Evolutionary conservation across 2,888 invertebrate species (phyloP), one percentile per base, ranked within the genome.

Genomic region (Brenthis ino): DNA sequence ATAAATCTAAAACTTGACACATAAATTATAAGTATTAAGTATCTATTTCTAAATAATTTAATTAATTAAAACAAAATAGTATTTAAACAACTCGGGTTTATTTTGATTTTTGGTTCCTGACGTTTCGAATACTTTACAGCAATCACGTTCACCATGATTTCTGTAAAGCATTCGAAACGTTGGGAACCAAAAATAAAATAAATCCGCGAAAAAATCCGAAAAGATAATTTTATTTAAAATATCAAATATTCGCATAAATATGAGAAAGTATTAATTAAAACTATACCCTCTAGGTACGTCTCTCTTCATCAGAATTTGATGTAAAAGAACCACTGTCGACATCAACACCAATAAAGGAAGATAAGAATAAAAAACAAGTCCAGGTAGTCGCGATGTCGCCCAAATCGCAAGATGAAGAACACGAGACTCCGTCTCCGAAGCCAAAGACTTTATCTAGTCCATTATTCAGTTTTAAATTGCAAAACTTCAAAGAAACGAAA

Each of bases 371-470:
- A 74, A 72, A 80, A 72, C 84, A 80, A 58, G 90, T 80, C 60
- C 86, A 85, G 63, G 91, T 93, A 63, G 92, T 92, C 68, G 91
- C 84, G 73, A 84, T 90, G 86, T 88, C 91, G 73, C 91, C 89
- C 68, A 91, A 91, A 48, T 8, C 67, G 50, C 54, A 65, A 64
- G 70, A 57, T 65, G 65, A 74, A 60, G 65, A 77, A 43, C 37
- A 43, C 70, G 75, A 75, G 76, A 72, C 67, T 12, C 57, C 69
- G 6, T 71, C 69, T 2, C 66, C 69, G 14, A 71, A 71, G 20
- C 54, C 77, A 1, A 71, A 55, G 60, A 74, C 77, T 13, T 77
- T 79, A 0, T 70, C 77, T 3, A 80, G 82, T 65, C 83, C 85
- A 13, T 57, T 78, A 24, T 74, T 78, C 13, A 74, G 72, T 64